Percentiles rank a stretch among this genome's conserved stretches.
Evolutionary conservation across 2,888 invertebrate genomes (phyloP).

Genomic region (Germaria angustata): DNA sequence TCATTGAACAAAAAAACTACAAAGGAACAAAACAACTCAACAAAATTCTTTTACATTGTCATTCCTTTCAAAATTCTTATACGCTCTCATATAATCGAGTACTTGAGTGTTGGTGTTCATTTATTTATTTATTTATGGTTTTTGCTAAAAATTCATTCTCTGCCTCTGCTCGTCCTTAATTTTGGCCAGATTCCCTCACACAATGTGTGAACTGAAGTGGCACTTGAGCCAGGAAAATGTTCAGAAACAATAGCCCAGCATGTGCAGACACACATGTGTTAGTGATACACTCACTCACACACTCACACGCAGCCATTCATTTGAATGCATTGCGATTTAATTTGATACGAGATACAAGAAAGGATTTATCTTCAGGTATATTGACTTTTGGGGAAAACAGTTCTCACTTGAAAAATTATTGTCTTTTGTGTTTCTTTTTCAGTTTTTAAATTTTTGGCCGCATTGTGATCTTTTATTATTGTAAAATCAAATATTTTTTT

Average conservation of each 20-base stretch:
- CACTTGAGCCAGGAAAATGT: conserved; percentile 58
- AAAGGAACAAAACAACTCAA: conserved; percentile 26
- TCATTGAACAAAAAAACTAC: conserved; percentile 19
- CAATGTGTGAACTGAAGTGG: conserved; percentile 60
- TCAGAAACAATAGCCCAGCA: conserved; percentile 53
- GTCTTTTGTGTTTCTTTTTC: background rate
- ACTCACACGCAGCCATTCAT: background rate
- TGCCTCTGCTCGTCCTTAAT: conserved; percentile 8
- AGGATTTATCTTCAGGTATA: conserved; percentile 39
- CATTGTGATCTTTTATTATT: background rate
- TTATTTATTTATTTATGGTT: conserved; percentile 39
- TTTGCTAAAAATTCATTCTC: background rate
- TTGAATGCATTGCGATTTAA: background rate
- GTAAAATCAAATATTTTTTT: background rate
- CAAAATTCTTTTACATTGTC: conserved; percentile 32
- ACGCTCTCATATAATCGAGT: conserved; percentile 12
- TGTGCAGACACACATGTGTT: conserved; percentile 31
- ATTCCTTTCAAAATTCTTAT: conserved; percentile 21
- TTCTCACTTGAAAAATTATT: conserved; percentile 19
- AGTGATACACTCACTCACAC: background rate
- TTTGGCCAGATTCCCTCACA: conserved; percentile 8
- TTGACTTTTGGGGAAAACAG: conserved; percentile 26
- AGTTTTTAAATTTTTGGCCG: background rate
- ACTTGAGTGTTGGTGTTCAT: conserved; percentile 36
- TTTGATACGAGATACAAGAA: conserved; percentile 21